These are phyloP conservation scores for Scalopus aquaticus DNA, from an alignment of 2,113 vertebrate genomes.

Conservation along the genomic window DNA sequence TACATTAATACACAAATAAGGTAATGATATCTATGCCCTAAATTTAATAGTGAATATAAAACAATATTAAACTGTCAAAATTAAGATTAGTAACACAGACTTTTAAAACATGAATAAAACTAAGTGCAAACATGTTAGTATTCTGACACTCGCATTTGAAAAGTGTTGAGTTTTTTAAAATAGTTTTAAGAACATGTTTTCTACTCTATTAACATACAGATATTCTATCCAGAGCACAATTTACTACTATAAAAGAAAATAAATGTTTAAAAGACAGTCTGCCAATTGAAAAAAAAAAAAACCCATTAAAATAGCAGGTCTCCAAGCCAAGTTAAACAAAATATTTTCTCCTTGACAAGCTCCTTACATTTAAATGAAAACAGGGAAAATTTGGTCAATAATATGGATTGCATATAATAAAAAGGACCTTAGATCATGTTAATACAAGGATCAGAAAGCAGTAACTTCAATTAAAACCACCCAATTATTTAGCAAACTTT, in stretches of 20 bases:
- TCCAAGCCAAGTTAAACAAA: slow-evolving; percentile 80
- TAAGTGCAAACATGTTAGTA: slow-evolving; percentile 53
- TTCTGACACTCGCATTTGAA: slow-evolving; percentile 78
- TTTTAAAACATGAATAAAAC: slow-evolving; percentile 71
- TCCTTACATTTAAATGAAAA: slow-evolving; percentile 83
- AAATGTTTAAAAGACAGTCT: slow-evolving; percentile 84
- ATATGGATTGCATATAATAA: slow-evolving; percentile 85
- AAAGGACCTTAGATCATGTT: slow-evolving; percentile 78
- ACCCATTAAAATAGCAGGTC: slow-evolving; percentile 72
- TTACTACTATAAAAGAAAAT: slow-evolving; percentile 81
- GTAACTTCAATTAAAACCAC: slow-evolving; percentile 83
- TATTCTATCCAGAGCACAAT: slow-evolving; percentile 72
- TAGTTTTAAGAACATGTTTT: slow-evolving; percentile 67
- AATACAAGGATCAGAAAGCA: slow-evolving; percentile 81
- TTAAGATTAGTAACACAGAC: slow-evolving; percentile 64
- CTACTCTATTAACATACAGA: slow-evolving; percentile 68
- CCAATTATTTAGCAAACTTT: slow-evolving; percentile 83
- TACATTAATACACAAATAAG: neutral
- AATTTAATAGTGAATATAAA: slow-evolving; percentile 60
- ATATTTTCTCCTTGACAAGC: slow-evolving; percentile 84
- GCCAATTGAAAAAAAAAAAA: slow-evolving; percentile 72
- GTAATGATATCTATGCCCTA: slow-evolving; percentile 6
- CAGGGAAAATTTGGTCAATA: slow-evolving; percentile 84
- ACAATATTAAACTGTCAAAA: slow-evolving; percentile 63
- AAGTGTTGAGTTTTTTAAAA: slow-evolving; percentile 81